A percentile compares a stretch with the other conserved stretches of the same genome.
Evolutionary conservation across 2,888 invertebrate species (phyloP).

Genomic region (Litoditis marina): DNA sequence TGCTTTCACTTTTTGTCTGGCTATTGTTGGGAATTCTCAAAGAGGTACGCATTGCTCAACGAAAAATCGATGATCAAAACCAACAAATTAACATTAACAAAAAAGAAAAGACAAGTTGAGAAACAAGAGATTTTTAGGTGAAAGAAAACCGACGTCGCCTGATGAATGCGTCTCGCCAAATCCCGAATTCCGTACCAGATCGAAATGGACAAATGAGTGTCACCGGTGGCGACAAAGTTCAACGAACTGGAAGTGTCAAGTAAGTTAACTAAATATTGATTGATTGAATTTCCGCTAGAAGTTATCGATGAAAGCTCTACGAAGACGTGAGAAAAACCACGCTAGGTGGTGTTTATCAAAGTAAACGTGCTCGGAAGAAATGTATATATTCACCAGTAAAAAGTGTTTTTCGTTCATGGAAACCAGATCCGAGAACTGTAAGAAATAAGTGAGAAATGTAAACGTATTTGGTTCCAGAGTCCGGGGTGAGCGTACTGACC

Average conservation of each 20-base stretch:
- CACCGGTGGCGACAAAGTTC: conserved; percentile 13
- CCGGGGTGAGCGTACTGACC: conserved; percentile 57
- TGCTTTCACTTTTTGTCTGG: conserved; percentile 64
- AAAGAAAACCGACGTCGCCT: conserved; percentile 50
- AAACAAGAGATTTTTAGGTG: conserved; percentile 30
- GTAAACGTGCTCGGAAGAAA: too few species aligned
- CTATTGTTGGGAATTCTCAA: conserved; percentile 63
- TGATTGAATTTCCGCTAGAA: background rate
- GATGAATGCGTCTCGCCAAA: conserved; percentile 33
- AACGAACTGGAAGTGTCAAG: conserved; percentile 17
- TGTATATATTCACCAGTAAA: too few species aligned
- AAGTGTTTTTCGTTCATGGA: too few species aligned
- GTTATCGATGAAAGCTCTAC: too few species aligned
- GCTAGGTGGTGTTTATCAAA: too few species aligned
- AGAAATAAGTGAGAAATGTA: too few species aligned
- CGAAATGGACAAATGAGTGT: conserved; percentile 16
- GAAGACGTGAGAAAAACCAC: too few species aligned
- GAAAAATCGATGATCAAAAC: background rate
- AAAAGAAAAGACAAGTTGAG: background rate
- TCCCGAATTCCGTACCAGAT: background rate
- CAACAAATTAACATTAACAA: conserved; percentile 1
- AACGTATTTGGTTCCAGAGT: conserved; percentile 18
- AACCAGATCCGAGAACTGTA: too few species aligned
- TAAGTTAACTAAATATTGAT: conserved; percentile 1
- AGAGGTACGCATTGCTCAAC: conserved; percentile 18